These are phyloP conservation scores for Bombus consobrinus DNA, from an alignment of 1,140 invertebrate genomes.

Conservation along the genomic window DNA sequence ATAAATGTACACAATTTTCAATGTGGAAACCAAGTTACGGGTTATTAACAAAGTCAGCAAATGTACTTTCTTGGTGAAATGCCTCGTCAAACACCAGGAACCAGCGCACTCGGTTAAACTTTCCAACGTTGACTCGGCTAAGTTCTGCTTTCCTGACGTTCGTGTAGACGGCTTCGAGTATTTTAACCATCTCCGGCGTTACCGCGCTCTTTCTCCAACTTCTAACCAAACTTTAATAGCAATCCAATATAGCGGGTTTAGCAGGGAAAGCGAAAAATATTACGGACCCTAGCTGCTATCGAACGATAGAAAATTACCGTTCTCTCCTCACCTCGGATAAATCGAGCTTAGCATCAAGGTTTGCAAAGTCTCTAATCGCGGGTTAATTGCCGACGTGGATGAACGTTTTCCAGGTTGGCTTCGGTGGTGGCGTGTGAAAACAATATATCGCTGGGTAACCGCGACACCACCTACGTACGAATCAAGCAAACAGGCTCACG, in stretches of 20 bases:
- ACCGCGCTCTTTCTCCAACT: conserved; percentile 15
- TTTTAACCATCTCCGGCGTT: conserved; percentile 36
- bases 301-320: conserved; percentile 27
- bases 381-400: conserved; percentile 20
- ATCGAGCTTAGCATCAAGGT: conserved; percentile 19
- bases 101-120: conserved; percentile 47
- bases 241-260: conserved; percentile 19
- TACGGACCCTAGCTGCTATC: neutral
- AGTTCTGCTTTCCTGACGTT: conserved; percentile 48
- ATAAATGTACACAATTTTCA: conserved; percentile 42
- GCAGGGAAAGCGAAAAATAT: conserved; percentile 8
- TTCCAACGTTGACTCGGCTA: conserved; percentile 50
- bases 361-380: conserved; percentile 20
- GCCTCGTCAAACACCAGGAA: conserved; percentile 56
- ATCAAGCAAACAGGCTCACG: conserved; percentile 19
- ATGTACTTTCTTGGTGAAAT: conserved; percentile 57
- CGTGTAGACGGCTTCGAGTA: conserved; percentile 40
- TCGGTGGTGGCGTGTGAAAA: conserved; percentile 50
- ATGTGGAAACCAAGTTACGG: conserved; percentile 46
- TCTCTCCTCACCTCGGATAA: neutral
- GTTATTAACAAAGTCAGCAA: conserved; percentile 60
- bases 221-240: conserved; percentile 32
- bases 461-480: conserved; percentile 19
- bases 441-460: conserved; percentile 51
- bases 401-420: neutral